Base-by-base conservation (phyloP, 2,888 invertebrate genomes). In the Stegophylla sp. region DNA sequence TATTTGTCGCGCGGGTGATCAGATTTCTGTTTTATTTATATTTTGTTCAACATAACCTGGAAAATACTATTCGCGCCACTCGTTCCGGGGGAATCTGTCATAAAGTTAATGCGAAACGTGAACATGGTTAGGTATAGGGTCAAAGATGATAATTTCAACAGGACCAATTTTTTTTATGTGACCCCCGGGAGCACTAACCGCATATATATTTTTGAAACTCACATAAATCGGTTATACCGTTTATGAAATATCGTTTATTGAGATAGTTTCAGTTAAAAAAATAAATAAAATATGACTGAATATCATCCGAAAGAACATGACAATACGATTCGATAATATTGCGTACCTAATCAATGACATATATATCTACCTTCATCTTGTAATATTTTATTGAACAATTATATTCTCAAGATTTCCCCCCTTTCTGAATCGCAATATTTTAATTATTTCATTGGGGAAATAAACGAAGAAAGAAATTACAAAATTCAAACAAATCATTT, bases 101-200 rank as follows among this genome's bases (percentile, higher is more conserved):
- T 34, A 34, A 63, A 63, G 48, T 74, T 45, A 48, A 48, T 63
- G 61, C 13, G 12, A 73, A 73, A 61, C 34, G 34, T 34, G 3
- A 34, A 34, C 34, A 34, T 34, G 34, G 34, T 34, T 12, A n/a
- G n/a, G 45, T 45, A 45, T 45, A 53, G n/a, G 53, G 23, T 56
- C 56, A 23, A 63, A 20, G 74, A 7, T 28, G 45, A 74, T 74
- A 74, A 74, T 74, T 73, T 74, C 28, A 61, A 13, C 28, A 3
- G 45, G 28, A 48, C 28, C 45, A 28, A 59, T 56, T 59, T 61
- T 15, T 53, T 59, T 26, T 61, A 26, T 28, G 61, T 1, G 45
- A 20, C 73, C 20, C 61, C 3, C 15, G 48, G 48, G 73, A 59
- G 7, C 28, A 9, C 45, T 48, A 26, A 71, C 56, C 41, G 4